These are phyloP conservation scores for Helicoverpa assulta DNA, from an alignment of 2,888 invertebrate species.

Conservation along the genomic window DNA sequence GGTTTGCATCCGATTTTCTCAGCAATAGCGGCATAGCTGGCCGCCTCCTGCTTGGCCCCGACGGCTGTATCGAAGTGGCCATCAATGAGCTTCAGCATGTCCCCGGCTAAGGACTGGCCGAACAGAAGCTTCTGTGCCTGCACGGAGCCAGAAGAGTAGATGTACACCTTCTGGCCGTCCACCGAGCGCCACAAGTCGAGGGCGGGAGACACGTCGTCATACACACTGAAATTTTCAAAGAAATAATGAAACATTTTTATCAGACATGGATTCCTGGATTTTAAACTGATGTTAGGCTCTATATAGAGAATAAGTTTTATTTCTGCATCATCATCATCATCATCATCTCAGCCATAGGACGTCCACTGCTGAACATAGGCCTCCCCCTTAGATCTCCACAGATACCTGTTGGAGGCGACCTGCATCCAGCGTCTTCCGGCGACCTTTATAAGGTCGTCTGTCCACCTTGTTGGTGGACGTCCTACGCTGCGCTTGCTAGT, in stretches of 20 bases:
- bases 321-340: too few species aligned
- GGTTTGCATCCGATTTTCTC: slow-evolving; percentile 91
- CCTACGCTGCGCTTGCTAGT: too few species aligned
- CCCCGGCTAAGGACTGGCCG: slow-evolving; percentile 93
- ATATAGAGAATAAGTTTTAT: too few species aligned
- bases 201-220: slow-evolving; percentile 94
- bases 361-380: too few species aligned
- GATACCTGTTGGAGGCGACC: too few species aligned
- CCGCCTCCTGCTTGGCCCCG: slow-evolving; percentile 94
- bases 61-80: slow-evolving; percentile 96
- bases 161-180: slow-evolving; percentile 93
- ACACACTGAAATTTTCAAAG: slow-evolving; percentile 92
- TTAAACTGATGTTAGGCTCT: background rate
- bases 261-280: background rate
- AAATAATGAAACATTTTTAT: slow-evolving; percentile 8
- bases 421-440: too few species aligned
- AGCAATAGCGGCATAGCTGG: slow-evolving; percentile 95
- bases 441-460: too few species aligned
- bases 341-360: too few species aligned
- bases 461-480: too few species aligned
- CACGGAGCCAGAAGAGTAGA: slow-evolving; percentile 98
- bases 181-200: slow-evolving; percentile 93
- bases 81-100: slow-evolving; percentile 93
- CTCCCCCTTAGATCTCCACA: too few species aligned
- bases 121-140: slow-evolving; percentile 97